These are phyloP conservation scores for Pseudocheirus occidentalis DNA, from an alignment of 2,797 vertebrate genomes.

Conservation along the genomic window DNA sequence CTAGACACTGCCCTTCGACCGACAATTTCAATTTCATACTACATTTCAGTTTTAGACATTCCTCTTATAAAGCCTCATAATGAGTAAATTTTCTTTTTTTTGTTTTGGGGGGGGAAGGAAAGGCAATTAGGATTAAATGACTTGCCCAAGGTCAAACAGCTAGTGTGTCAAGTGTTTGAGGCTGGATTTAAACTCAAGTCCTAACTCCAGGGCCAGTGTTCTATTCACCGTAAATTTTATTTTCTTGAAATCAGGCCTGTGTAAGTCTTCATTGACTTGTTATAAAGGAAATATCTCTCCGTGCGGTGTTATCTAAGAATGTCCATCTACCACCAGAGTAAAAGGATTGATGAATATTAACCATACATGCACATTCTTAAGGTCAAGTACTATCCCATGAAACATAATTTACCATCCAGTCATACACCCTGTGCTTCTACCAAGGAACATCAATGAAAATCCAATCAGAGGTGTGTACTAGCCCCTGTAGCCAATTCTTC, in stretches of 20 bases:
- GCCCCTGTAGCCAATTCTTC: background rate
- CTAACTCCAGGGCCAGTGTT: too few species aligned
- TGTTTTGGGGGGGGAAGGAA: too few species aligned
- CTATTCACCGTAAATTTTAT: background rate
- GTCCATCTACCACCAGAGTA: background rate
- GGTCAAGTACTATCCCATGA: background rate
- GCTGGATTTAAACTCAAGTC: too few species aligned
- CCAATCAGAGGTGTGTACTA: background rate
- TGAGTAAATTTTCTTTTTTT: background rate
- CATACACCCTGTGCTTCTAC: background rate
- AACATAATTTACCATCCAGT: background rate
- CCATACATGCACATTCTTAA: background rate
- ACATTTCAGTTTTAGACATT: background rate
- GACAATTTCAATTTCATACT: background rate
- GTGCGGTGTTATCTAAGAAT: background rate
- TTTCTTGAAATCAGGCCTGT: background rate
- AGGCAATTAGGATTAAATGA: too few species aligned
- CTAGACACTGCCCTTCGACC: background rate
- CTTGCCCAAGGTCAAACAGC: too few species aligned
- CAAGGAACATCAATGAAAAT: background rate
- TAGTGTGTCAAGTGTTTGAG: too few species aligned
- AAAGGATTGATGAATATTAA: background rate
- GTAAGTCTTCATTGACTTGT: background rate
- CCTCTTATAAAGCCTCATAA: background rate
- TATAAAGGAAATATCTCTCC: background rate